A percentile compares a stretch with the other conserved stretches of the same genome.
Conservation (phyloP, 2,797 vertebrate genomes). For the Eurystomus glaucurus region DNA sequence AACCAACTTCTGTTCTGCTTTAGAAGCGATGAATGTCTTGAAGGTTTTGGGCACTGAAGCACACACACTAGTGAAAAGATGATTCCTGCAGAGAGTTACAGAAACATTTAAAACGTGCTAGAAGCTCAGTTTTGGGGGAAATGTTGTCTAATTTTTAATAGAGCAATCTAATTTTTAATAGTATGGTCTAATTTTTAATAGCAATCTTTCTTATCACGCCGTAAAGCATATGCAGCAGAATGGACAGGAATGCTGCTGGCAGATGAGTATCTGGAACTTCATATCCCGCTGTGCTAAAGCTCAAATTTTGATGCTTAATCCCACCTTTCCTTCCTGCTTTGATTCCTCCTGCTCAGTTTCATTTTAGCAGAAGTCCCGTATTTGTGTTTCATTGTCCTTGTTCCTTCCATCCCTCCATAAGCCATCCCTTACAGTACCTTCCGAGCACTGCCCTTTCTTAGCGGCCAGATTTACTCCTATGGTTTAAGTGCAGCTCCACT, state of each 20-base stretch:
- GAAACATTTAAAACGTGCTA: neutral
- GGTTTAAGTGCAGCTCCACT: neutral
- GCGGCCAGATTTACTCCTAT: neutral
- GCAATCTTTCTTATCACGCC: neutral
- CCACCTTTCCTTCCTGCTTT: neutral
- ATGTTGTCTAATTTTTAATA: neutral
- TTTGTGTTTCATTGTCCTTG: neutral
- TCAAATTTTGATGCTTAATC: neutral
- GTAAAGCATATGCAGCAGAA: accelerated
- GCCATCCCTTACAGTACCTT: neutral
- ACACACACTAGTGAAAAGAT: neutral
- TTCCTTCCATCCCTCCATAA: neutral
- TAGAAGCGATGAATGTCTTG: neutral
- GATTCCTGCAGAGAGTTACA: neutral
- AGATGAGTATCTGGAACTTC: neutral
- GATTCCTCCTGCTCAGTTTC: neutral
- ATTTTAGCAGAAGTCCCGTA: neutral
- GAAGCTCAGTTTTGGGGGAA: neutral
- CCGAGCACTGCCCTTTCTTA: neutral
- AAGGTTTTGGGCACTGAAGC: neutral
- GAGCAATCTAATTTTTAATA: neutral
- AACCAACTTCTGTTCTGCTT: neutral
- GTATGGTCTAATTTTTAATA: neutral
- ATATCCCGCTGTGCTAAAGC: neutral
- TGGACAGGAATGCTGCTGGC: neutral